A percentile compares a stretch with the other conserved stretches of the same genome.
phyloP scores from a whole-genome alignment of 1,140 invertebrate genomes.

The Heterodera carotae region DNA sequence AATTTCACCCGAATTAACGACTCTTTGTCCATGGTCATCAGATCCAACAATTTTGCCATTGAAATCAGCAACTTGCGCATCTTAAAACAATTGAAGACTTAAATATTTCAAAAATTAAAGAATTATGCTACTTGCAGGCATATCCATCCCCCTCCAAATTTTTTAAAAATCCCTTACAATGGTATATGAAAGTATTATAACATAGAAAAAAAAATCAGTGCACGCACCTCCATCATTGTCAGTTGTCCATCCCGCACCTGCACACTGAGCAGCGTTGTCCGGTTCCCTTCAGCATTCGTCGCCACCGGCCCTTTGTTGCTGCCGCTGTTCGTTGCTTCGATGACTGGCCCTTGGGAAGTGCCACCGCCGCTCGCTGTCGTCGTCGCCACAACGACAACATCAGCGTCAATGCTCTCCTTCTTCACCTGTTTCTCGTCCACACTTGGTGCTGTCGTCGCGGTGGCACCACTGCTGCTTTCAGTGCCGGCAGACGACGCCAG shows the following conservation, averaged over 20 bases:
- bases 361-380: too few species aligned
- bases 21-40: slow-evolving; percentile 30
- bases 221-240: slow-evolving; percentile 5
- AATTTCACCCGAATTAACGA: slow-evolving; percentile 14
- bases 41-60: slow-evolving; percentile 21
- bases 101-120: background rate
- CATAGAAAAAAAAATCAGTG: background rate
- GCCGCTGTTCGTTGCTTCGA: too few species aligned
- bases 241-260: slow-evolving; percentile 22
- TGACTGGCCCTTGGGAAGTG: too few species aligned
- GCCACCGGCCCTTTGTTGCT: background rate
- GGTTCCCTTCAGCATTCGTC: background rate
- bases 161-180: too few species aligned
- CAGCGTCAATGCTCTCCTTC: background rate
- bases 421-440: background rate
- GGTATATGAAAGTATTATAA: too few species aligned
- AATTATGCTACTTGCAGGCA: too few species aligned
- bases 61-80: slow-evolving; percentile 19
- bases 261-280: background rate
- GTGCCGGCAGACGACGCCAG: background rate
- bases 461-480: background rate
- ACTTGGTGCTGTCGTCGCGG: background rate
- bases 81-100: background rate
- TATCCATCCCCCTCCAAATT: too few species aligned
- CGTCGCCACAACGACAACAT: too few species aligned